These are phyloP conservation scores for Gobionotothen gibberifrons DNA, from an alignment of 2,797 vertebrate genomes.

Conservation along the genomic window DNA sequence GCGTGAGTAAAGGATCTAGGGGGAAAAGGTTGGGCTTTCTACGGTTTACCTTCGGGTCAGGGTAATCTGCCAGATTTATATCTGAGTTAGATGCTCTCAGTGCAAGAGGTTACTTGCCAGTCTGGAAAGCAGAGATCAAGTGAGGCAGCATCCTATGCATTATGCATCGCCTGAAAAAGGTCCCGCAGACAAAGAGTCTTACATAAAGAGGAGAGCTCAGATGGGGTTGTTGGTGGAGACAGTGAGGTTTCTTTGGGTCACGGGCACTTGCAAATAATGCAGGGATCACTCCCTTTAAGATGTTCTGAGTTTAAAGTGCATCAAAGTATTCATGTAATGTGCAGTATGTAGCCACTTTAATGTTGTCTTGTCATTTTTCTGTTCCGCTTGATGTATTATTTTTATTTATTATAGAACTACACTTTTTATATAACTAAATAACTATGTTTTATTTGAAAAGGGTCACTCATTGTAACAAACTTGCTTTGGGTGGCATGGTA, in stretches of 20 bases:
- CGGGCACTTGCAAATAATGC: neutral
- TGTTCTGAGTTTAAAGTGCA: slow-evolving; percentile 7
- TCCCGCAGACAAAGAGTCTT: slow-evolving; percentile 46
- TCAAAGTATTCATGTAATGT: neutral
- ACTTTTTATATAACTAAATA: too few relatives aligned
- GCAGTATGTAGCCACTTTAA: neutral
- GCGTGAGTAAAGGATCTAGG: slow-evolving; percentile 24
- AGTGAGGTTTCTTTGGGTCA: slow-evolving; percentile 25
- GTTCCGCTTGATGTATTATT: neutral
- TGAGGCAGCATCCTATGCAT: slow-evolving; percentile 47
- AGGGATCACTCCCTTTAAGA: neutral
- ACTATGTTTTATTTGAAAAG: too few relatives aligned
- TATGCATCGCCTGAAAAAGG: slow-evolving; percentile 48
- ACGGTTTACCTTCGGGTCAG: slow-evolving; percentile 48
- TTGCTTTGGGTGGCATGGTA: too few relatives aligned
- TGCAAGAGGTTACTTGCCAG: slow-evolving; percentile 45
- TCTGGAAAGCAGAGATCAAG: slow-evolving; percentile 57
- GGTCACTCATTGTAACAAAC: too few relatives aligned
- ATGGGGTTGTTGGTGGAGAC: slow-evolving; percentile 15
- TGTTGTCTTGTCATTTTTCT: neutral
- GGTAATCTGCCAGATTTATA: slow-evolving; percentile 59
- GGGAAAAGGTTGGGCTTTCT: slow-evolving; percentile 23
- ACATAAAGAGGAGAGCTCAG: slow-evolving; percentile 36
- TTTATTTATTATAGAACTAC: too few relatives aligned
- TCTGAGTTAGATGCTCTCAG: slow-evolving; percentile 44